Percentiles rank a stretch among this genome's conserved stretches.
These are phyloP conservation scores for Microctenopoma stevenorrisi DNA, from an alignment of 2,797 vertebrate genomes.

Conservation along the genomic window DNA sequence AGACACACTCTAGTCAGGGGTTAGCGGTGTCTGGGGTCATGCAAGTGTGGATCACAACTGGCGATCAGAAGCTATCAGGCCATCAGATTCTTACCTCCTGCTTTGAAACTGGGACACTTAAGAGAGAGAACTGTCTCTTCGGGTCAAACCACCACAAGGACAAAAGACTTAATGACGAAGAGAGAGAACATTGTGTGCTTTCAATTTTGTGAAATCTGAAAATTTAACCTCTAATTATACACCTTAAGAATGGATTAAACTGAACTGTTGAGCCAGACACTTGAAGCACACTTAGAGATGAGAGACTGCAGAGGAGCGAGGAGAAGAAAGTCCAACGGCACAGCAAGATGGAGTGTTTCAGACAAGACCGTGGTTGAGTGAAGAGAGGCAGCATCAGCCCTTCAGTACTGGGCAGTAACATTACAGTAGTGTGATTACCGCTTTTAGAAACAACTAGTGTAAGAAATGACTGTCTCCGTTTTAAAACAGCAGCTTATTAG, in stretches of 20 bases:
- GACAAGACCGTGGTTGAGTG: background rate
- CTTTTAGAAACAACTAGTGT: background rate
- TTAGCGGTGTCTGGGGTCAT: conserved; percentile 25
- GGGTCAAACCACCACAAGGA: conserved; percentile 11
- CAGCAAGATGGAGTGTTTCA: background rate
- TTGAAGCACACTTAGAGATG: conserved; percentile 34
- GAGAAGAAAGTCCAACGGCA: background rate
- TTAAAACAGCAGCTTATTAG: too few species aligned
- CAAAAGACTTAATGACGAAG: background rate
- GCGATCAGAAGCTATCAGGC: conserved; percentile 45
- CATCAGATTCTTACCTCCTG: conserved; percentile 16
- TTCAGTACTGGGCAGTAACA: background rate
- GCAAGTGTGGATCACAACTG: conserved; percentile 29
- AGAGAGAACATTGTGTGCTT: background rate
- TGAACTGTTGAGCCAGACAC: conserved; percentile 10
- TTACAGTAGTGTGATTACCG: background rate
- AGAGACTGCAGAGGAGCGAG: conserved; percentile 29
- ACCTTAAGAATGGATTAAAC: background rate
- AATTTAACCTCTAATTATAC: conserved; percentile 28
- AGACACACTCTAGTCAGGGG: conserved; percentile 26
- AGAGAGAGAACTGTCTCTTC: background rate
- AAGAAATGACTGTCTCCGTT: too few species aligned
- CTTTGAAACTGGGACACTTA: conserved; percentile 31
- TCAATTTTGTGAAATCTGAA: conserved; percentile 9
- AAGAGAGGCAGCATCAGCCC: background rate